These are phyloP conservation scores for Myrmecobius fasciatus DNA, from an alignment of 2,113 vertebrate genomes.

Conservation along the genomic window DNA sequence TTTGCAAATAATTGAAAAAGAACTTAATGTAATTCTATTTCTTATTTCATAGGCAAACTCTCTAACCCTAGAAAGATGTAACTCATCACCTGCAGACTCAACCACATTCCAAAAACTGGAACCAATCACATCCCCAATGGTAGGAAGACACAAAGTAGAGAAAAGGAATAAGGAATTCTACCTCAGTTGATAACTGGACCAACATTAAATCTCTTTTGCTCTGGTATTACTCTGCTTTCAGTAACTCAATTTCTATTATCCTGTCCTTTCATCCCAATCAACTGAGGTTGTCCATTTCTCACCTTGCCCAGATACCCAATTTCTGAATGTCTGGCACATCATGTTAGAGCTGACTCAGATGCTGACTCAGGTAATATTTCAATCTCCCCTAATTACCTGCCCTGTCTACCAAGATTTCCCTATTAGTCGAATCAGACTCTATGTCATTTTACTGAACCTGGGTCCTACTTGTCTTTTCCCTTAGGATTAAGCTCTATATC, in stretches of 20 bases:
- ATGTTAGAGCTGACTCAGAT: not conserved
- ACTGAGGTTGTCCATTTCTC: not conserved
- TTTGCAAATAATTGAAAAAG: not conserved
- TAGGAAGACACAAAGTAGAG: not conserved
- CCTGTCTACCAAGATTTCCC: not conserved
- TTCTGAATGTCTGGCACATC: not conserved
- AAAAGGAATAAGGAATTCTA: not conserved
- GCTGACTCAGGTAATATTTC: not conserved
- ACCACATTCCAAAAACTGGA: not conserved
- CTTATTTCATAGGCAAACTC: not conserved
- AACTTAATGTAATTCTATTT: slow-evolving; percentile 1
- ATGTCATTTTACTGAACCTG: not conserved
- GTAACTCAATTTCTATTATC: not conserved
- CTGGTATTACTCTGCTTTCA: not conserved
- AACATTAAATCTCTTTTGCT: not conserved
- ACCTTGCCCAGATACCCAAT: not conserved
- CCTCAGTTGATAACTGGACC: not conserved
- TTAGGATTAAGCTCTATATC: not conserved
- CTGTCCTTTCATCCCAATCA: not conserved
- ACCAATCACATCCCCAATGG: slow-evolving; percentile 14
- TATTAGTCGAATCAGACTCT: not conserved
- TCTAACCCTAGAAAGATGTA: not conserved
- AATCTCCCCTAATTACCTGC: not conserved
- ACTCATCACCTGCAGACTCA: not conserved
- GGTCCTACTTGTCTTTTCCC: not conserved